Evolutionary conservation across 64 coral and sea anemone species (phyloP).

Genomic region (Stichodactyla helianthus): DNA sequence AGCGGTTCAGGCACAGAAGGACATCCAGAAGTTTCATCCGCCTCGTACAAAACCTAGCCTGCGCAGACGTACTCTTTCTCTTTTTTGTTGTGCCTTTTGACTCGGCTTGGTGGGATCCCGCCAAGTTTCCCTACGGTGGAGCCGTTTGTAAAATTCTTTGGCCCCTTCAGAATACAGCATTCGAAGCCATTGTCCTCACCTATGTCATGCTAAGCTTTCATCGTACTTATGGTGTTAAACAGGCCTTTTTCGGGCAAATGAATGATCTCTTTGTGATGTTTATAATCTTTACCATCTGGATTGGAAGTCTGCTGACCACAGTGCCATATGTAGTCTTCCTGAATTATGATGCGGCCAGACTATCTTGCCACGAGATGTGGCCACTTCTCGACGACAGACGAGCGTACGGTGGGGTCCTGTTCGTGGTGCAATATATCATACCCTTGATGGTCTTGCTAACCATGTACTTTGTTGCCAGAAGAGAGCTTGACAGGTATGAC

Average conservation of each 20-base stretch:
- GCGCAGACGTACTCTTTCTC: conserved; percentile 63
- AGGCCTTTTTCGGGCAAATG: conserved; percentile 65
- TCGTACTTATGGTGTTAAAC: conserved; percentile 56
- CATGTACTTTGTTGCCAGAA: conserved; percentile 44
- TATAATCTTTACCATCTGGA: conserved; percentile 55
- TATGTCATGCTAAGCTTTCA: conserved; percentile 74
- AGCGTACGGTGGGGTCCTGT: conserved; percentile 52
- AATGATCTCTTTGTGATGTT: conserved; percentile 51
- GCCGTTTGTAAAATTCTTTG: conserved; percentile 78
- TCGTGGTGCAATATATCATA: conserved; percentile 66
- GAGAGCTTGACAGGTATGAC: conserved; percentile 43
- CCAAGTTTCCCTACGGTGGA: conserved; percentile 57
- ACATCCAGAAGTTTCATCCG: conserved; percentile 80
- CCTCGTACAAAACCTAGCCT: conserved; percentile 47
- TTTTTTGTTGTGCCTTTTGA: conserved; percentile 68
- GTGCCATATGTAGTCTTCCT: conserved; percentile 71
- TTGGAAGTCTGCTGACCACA: conserved; percentile 42
- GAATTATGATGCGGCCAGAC: conserved; percentile 39
- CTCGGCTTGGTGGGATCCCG: conserved; percentile 34
- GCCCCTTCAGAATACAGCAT: conserved; percentile 69
- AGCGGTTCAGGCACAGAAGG: conserved; percentile 50
- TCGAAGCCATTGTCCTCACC: conserved; percentile 72
- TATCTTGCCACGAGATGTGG: conserved; percentile 65
- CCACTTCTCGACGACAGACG: conserved; percentile 20
- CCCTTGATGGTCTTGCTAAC: conserved; percentile 57